Evolutionary conservation across 2,113 vertebrate genomes (phyloP).

Genomic region (Stomatorhinus ivindoensis): DNA sequence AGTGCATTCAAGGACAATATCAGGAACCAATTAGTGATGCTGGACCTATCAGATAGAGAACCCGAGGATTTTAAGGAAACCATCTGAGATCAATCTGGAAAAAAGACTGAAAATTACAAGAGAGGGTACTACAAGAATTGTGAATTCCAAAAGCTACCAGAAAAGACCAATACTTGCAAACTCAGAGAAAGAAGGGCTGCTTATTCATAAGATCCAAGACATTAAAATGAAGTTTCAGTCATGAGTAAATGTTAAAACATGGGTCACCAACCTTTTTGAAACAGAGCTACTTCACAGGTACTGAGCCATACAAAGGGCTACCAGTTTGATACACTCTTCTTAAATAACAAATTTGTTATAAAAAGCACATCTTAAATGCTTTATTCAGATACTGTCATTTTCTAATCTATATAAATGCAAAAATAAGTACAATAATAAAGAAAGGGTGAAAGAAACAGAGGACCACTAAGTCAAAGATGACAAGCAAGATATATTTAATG

Average conservation of each 20-base stretch:
- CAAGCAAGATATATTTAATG: not conserved
- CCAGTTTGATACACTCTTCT: too few relatives aligned
- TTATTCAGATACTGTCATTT: too few relatives aligned
- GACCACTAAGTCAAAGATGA: not conserved
- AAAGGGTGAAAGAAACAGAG: not conserved
- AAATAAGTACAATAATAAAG: not conserved
- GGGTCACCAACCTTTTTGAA: too few relatives aligned
- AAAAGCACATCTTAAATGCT: too few relatives aligned
- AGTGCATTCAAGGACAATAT: not conserved
- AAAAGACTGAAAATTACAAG: not conserved
- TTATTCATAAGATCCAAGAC: not conserved
- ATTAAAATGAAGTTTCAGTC: not conserved
- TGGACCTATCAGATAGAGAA: not conserved
- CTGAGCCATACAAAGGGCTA: too few relatives aligned
- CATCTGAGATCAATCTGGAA: not conserved
- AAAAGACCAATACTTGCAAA: not conserved
- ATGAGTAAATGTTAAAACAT: not conserved
- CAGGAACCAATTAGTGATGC: not conserved
- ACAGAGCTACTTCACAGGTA: too few relatives aligned
- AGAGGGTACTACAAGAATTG: not conserved
- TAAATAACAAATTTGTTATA: too few relatives aligned
- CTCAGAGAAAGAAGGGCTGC: not conserved
- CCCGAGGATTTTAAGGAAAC: not conserved
- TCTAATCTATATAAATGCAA: too few relatives aligned
- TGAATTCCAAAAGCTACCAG: not conserved